Base-by-base conservation (phyloP, 2,888 invertebrate genomes). In the Cylloceria caligata region DNA sequence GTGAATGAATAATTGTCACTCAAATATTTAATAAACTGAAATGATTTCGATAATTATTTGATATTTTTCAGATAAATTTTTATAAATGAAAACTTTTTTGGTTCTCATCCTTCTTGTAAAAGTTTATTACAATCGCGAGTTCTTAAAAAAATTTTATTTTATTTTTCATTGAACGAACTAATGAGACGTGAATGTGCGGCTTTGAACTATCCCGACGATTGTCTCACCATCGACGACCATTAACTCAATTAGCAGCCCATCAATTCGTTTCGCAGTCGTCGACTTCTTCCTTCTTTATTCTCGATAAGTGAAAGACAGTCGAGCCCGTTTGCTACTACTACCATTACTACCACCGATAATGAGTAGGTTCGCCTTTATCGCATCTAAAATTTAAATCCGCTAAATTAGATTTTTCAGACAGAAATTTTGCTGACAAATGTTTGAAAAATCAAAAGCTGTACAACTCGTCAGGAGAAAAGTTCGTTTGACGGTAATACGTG, bases 161-260 rank as follows among this genome's bases (percentile, higher is more conserved):
- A n/a, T n/a, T n/a, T n/a, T n/a, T n/a, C n/a, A n/a, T n/a, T n/a
- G n/a, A n/a, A n/a, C 13, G 16, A 75, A 65, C 55, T 69, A 78
- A 78, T 71, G 71, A 78, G 71, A 57, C 65, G 64, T 47, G 49
- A 75, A 19, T 65, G 57, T 21, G 34, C 60, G 34, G 24, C 30
- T 30, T 52, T 24, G 24, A 60, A 52, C 9, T 13, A 30, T 52
- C 42, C 9, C n/a, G n/a, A n/a, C n/a, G n/a, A n/a, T 30, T 65
- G 57, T 64, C 30, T 36, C 42, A 49, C 39, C 16, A 30, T 39
- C 24, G 64, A 60, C 49, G 36, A 71, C 27, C 42, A 60, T 71
- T 75, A 67, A 65, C 49, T 71, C 78, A 82, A 82, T 82, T 82
- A 82, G 71, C 57, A 69, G 30, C 19, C 78, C 49, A 71, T 78